Conservation (phyloP, 2,797 vertebrate species). For the Myotis findleyi region DNA sequence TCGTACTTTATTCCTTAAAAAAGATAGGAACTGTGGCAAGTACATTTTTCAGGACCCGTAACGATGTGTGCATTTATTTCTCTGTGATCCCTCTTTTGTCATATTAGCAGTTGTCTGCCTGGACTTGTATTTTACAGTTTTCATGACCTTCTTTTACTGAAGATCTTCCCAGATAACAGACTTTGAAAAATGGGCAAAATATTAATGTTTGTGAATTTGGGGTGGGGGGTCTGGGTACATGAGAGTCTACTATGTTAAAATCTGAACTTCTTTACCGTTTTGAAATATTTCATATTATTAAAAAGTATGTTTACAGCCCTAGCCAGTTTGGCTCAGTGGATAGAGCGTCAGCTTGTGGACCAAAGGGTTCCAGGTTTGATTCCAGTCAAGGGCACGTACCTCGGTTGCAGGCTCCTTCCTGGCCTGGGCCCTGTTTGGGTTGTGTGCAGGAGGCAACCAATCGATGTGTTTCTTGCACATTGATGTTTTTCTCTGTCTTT, state of each 20-base stretch:
- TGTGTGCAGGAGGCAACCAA: too few species aligned
- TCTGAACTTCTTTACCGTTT: neutral
- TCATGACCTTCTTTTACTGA: slow-evolving; percentile 45
- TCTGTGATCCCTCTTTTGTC: slow-evolving; percentile 30
- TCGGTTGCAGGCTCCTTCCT: too few species aligned
- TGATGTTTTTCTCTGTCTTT: too few species aligned
- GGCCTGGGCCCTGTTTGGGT: too few species aligned
- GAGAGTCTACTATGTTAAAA: neutral
- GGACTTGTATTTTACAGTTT: slow-evolving; percentile 51
- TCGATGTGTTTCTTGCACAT: too few species aligned
- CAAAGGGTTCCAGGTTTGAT: too few species aligned
- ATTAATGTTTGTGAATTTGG: neutral
- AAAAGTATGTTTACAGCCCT: neutral
- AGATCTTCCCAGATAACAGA: slow-evolving; percentile 11
- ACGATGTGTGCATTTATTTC: slow-evolving; percentile 58
- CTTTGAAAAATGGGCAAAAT: slow-evolving; percentile 23
- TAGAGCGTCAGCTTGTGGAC: too few species aligned
- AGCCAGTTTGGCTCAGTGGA: too few species aligned
- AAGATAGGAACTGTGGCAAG: neutral
- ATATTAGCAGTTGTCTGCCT: slow-evolving; percentile 45
- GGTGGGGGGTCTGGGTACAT: neutral
- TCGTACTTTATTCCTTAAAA: neutral
- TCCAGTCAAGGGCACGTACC: too few species aligned
- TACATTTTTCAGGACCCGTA: slow-evolving; percentile 32
- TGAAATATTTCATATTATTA: neutral